Conservation (phyloP, 2,113 vertebrate genomes). For the Pseudopodoces humilis region DNA sequence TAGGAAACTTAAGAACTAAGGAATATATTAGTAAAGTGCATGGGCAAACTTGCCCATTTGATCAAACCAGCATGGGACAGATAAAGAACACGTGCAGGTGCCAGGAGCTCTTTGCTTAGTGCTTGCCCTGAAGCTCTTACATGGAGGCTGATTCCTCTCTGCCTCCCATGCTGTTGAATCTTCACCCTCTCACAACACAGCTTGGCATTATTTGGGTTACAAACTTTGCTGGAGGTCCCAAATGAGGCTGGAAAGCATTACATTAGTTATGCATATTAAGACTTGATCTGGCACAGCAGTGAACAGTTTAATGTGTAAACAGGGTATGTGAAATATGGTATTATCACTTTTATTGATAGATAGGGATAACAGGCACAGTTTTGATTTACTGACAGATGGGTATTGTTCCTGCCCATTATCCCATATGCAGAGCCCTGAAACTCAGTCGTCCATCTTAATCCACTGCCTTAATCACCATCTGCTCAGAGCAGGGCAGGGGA, state of each 20-base stretch:
- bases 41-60: not conserved
- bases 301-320: not conserved
- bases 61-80: not conserved
- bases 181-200: rapidly evolving
- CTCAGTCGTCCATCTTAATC: not conserved
- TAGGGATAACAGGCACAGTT: not conserved
- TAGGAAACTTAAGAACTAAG: not conserved
- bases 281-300: not conserved
- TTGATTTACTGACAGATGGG: not conserved
- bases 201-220: not conserved
- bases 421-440: not conserved
- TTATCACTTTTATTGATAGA: not conserved
- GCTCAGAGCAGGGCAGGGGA: not conserved
- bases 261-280: not conserved
- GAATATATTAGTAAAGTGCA: not conserved
- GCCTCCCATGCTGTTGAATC: rapidly evolving
- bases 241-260: not conserved
- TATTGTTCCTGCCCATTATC: not conserved
- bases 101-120: not conserved
- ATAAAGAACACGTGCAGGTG: not conserved
- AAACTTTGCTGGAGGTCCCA: not conserved
- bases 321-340: not conserved
- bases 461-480: not conserved
- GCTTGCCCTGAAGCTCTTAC: not conserved
- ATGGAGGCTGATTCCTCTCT: not conserved